Evolutionary conservation across 2,113 vertebrate genomes (phyloP).

Genomic region (Conger conger): DNA sequence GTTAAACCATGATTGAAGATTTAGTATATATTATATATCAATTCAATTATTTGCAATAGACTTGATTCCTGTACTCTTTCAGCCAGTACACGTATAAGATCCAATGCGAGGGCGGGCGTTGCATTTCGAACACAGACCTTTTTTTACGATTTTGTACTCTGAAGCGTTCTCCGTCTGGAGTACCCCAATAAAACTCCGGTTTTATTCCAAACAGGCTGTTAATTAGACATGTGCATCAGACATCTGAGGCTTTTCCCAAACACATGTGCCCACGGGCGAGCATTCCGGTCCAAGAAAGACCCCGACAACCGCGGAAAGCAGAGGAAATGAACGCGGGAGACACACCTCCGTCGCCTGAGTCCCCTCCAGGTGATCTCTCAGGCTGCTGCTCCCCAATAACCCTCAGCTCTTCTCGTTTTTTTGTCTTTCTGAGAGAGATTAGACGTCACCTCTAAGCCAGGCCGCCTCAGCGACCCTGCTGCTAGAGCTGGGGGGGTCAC

Average conservation of each 20-base stretch:
- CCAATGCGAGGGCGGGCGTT: not conserved
- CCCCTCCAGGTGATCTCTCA: slow-evolving; percentile 3
- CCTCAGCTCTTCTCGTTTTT: not conserved
- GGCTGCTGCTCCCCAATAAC: not conserved
- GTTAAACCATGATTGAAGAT: not conserved
- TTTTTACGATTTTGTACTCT: not conserved
- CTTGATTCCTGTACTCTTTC: not conserved
- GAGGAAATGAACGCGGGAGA: not conserved
- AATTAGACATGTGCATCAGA: slow-evolving; percentile 14
- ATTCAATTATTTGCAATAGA: not conserved
- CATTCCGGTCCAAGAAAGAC: slow-evolving; percentile 1
- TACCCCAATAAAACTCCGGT: not conserved
- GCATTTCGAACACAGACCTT: not conserved
- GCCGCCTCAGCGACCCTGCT: not conserved
- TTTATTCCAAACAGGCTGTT: slow-evolving; percentile 4
- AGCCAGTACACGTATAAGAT: not conserved
- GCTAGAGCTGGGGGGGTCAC: not conserved
- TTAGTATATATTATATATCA: not conserved
- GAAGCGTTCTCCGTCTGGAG: not conserved
- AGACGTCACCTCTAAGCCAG: not conserved
- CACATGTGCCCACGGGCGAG: slow-evolving; percentile 23
- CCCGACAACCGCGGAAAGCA: not conserved
- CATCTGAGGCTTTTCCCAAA: not conserved
- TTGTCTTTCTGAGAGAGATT: not conserved
- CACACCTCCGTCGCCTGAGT: not conserved